Base-by-base conservation (phyloP, 2,888 invertebrate genomes). In the Tupiocoris notatus region DNA sequence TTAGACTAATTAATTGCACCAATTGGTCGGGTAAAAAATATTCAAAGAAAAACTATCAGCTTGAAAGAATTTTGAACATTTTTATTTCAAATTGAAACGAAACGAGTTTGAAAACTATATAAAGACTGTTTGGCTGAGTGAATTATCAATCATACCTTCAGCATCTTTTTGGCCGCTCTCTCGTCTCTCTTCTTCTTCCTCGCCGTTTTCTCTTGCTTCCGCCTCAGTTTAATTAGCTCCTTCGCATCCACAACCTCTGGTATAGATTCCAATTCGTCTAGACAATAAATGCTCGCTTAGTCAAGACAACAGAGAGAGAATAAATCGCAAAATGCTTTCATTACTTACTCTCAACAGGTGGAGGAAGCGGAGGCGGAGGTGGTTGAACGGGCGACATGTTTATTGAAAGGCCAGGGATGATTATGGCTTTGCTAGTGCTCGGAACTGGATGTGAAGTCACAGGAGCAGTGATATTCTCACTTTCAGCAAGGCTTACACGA, bases 201-300 rank as follows among this genome's bases (percentile, higher is more conserved):
- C 22, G 68, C 76, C 64, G 80, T 79, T 71, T 78, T 80, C 20
- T 80, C 80, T 58, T 73, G 73, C 68, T 73, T 79, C 7, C 78
- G 77, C 65, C 68, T 78, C 75, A 80, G 79, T 58, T 79, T 79
- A 24, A 79, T 80, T 54, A 79, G 58, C 21, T 77, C 70, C 59
- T 76, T 78, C 39, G 73, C 62, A 2, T 22, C 6, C 12, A 62
- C 20, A 9, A 23, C 61, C 39, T 70, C 70, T 18, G 70, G 70
- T n/a, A n/a, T n/a, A n/a, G n/a, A n/a, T n/a, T n/a, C n/a, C n/a
- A n/a, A n/a, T n/a, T n/a, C n/a, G n/a, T n/a, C n/a, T n/a, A n/a
- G n/a, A n/a, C n/a, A n/a, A n/a, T n/a, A n/a, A n/a, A n/a, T n/a
- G 12, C 18, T 12, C 21, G 56, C 21, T 21, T n/a, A 16, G 20